Base-by-base conservation (phyloP, 2,797 vertebrate genomes). In the Meriones psammophilus region DNA sequence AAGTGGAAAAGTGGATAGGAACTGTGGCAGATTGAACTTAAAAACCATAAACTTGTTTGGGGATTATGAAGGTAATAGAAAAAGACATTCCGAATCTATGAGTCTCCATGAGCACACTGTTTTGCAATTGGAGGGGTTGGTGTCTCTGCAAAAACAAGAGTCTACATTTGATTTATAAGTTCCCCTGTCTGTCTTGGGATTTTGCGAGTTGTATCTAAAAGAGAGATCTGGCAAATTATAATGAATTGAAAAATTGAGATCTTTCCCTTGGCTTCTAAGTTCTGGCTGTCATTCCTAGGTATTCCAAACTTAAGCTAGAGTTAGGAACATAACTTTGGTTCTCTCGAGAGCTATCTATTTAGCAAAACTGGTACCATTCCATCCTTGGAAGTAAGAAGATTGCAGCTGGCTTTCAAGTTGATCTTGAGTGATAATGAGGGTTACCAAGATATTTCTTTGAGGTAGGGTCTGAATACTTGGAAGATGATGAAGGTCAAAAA, bases 221-320 rank as follows among this genome's bases (percentile, higher is more conserved):
- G 85, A 88, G 17, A 88, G 20, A 92, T 76, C 69, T 94, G 64
- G 58, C 17, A 94, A 80, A 89, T 78, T 78, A 68, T 24, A 91
- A 91, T 46, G 50, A 96, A 60, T 13, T 93, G 26, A 76, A 94
- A 96, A 92, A 30, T 17, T 86, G 89, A 92, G 95, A 92, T 30
- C 46, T 96, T 96, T 96, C 62, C 81, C 86, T 73, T 92, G 60
- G 9, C 84, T 87, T 95, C 39, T 79, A 73, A 94, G 26, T 17
- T 86, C 78, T 91, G 90, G 69, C 89, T 92, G 54, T 94, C 79
- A 94, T 96, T 90, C 95, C 88, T 93, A 74, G 42, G 22, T 89
- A 95, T 97, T 95, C 95, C 83, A 96, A 92, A 58, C 73, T 77
- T 89, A 95, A 94, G 58, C 71, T 33, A 46, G 54, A 84, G 79